phyloP scores from a whole-genome alignment of 2,113 vertebrate species.

The Thryonomys swinderianus region DNA sequence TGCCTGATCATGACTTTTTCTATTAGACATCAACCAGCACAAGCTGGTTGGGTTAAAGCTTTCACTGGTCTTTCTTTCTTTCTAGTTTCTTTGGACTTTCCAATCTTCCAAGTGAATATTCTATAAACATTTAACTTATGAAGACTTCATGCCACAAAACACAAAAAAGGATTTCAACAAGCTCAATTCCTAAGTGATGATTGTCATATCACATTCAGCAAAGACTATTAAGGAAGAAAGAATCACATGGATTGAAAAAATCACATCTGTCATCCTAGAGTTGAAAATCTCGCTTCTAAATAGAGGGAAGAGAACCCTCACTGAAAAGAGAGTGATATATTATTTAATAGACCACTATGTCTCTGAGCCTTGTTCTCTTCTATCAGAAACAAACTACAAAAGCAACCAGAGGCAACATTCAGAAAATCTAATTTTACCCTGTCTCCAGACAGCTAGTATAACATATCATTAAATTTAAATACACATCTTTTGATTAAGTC shows the following conservation, averaged over 20 bases:
- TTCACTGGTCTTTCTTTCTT: neutral
- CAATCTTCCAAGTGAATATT: neutral
- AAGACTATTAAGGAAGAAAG: neutral
- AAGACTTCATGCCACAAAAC: no score
- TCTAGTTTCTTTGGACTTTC: no score
- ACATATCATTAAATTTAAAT: neutral
- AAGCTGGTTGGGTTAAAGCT: neutral
- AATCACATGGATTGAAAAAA: neutral
- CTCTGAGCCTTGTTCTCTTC: neutral
- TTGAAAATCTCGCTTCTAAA: neutral
- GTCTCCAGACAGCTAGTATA: neutral
- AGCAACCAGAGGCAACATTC: neutral
- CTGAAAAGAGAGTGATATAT: neutral
- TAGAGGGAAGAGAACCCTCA: neutral
- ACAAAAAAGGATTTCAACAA: neutral
- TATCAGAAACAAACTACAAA: neutral
- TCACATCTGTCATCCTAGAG: neutral
- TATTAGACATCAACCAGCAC: neutral
- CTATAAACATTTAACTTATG: neutral
- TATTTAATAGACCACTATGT: neutral
- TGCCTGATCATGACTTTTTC: neutral
- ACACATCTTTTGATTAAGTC: neutral
- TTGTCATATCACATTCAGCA: neutral
- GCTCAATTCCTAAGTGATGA: neutral
- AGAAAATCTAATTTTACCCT: neutral